Evolutionary conservation across 2,797 vertebrate species (phyloP), one percentile per base, ranked within the genome.

Genomic region (Onychomys torridus): DNA sequence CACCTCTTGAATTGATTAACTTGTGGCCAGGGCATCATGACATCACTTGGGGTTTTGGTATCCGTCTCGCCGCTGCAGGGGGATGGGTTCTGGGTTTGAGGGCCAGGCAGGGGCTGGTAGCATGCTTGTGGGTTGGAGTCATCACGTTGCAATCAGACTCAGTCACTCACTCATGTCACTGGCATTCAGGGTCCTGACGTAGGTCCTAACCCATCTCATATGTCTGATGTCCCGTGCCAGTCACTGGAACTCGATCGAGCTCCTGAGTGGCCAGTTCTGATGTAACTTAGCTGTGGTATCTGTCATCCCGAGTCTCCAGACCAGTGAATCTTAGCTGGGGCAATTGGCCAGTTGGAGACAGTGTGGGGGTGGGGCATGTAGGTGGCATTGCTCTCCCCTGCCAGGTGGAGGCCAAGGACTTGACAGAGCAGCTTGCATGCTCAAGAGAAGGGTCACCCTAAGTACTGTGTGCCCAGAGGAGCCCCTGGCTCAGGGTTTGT

Each of bases 121-220:
- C 88, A 83, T 95, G 37, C 76, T 81, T 89, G 95, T 91, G 97
- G 96, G 73, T 85, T 93, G 16, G 12, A 78, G 92, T 95, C 96
- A 94, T 34, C 6, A 37, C 61, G 46, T 9, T 1, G n/a, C 17
- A 71, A 63, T 43, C 23, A 32, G 89, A 49, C 86, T 73, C 16
- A 0, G 9, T 27, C 0, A 52, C 49, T 52, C 0, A 2, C 79
- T 92, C 57, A 43, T 73, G 34, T 67, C 65, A 43, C 0, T 11
- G 87, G 61, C 65, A 71, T 82, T 84, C 29, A 5, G 95, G 67
- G 49, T 61, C 82, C 77, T 84, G 92, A 86, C 43, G 10, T 14
- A 40, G 76, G 46, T 32, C 1, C 32, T 2, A 13, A 29, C 13
- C 46, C 6, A 0, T 23, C 23, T 52, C 14, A 1, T 23, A 43